Conservation (phyloP, 2,113 vertebrate genomes). For the Callocephalon fimbriatum region DNA sequence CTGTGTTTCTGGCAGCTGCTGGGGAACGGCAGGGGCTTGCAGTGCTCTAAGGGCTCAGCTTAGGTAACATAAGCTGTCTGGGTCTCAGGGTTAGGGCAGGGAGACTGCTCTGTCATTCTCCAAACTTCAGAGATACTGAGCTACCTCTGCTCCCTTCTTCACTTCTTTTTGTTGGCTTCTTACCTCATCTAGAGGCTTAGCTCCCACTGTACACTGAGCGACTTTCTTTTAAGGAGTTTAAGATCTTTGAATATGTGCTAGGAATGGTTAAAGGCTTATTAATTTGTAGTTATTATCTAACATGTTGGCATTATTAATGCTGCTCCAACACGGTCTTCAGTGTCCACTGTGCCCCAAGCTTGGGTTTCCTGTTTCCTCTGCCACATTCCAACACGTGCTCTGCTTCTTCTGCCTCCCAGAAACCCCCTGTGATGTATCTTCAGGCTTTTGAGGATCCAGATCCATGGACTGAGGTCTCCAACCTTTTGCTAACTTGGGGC, state of each 20-base stretch:
- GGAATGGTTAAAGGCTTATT: not conserved
- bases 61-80: not conserved
- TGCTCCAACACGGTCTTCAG: not conserved
- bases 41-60: not conserved
- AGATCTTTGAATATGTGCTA: not conserved
- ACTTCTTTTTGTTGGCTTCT: not conserved
- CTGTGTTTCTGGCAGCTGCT: not conserved
- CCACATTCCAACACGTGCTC: not conserved
- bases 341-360: not conserved
- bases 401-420: not conserved
- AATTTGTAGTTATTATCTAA: not conserved
- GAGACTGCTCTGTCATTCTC: not conserved
- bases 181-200: not conserved
- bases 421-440: not conserved
- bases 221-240: not conserved
- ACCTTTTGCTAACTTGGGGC: not conserved
- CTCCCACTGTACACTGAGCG: not conserved
- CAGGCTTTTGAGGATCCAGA: not conserved
- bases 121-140: not conserved
- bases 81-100: not conserved
- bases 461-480: not conserved
- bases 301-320: not conserved
- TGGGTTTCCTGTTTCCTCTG: not conserved
- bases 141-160: not conserved
- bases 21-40: not conserved